Evolutionary conservation across 2,888 invertebrate species (phyloP), one percentile per base, ranked within the genome.

Genomic region (Dexiosoma caninum): DNA sequence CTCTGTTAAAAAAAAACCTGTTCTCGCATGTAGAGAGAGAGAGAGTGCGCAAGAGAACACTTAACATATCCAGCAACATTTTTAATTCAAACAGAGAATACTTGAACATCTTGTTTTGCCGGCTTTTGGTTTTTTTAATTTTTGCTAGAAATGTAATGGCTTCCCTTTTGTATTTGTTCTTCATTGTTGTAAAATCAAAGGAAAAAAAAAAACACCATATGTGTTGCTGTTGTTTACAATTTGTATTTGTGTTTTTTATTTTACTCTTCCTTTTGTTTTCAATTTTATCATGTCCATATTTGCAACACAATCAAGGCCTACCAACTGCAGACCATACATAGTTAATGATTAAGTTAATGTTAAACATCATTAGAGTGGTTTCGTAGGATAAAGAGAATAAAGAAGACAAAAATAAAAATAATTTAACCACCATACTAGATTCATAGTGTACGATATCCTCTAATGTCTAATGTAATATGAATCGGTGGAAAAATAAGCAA

Each of bases 51-150:
- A n/a, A n/a, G n/a, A n/a, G 4, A 27, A 27, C 3, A 16, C 19
- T 53, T 40, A 30, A 55, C 59, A 46, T 59, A 59, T 70, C 59
- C 70, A 70, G 70, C 70, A 4, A 6, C 3, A 1, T 16, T 6
- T 59, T 10, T 7, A 55, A 21, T n/a, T 7, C 0, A 6, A 55
- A 1, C 2, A 55, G 21, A 57, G 16, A 49, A 53, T 76, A 76
- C 53, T 71, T 60, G 70, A 40, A 66, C 75, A 67, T 67, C 80
- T 71, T 76, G 75, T 80, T 76, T 67, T 76, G 76, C 80, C 80
- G 80, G 80, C 80, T 80, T 80, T 78, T 10, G 37, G 40, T 44
- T 19, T 23, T n/a, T 27, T 23, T 27, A 27, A 27, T 53, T 23
- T 42, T 53, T 30, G 16, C 32, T 6, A 23, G n/a, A 46, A 27